Base-by-base conservation (phyloP, 2,888 invertebrate species). In the Phorcus lineatus region DNA sequence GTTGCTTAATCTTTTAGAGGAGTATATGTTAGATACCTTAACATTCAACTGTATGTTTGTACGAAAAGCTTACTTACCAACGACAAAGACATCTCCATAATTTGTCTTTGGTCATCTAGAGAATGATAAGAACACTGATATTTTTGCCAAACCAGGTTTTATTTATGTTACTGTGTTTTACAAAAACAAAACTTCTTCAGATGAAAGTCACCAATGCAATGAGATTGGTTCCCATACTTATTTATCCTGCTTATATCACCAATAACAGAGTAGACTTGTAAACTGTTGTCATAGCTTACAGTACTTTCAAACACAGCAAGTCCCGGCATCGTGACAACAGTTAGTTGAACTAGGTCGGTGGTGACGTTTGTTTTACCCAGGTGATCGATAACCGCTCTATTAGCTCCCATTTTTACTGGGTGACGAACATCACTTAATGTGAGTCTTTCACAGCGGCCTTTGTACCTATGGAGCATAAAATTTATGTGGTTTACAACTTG, bases 261-360 rank as follows among this genome's bases (percentile, higher is more conserved):
- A 57, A 24, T 7, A 1, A 57, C 57, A 22, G 57, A 22, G 24
- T 57, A 57, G 22, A 22, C 22, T 19, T 57, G 19, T 22, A 16
- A 11, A 22, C 57, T 4, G 3, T 57, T 24, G 19, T 57, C 24
- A 77, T 80, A 80, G 9, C 22, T 28, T 0, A 80, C 77, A n/a
- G 80, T 80, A 19, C 76, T 76, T 54, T 80, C 80, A 53, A 80
- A 80, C 19, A 24, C 28, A 7, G 76, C 80, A 16, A 16, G 31
- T 11, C 80, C 80, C 4, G 80, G 80, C 6, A 19, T 19, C 9
- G 77, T 77, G 11, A 19, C 31, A 19, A 80, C 19, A 67, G 66
- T 80, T 16, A 80, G 16, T 17, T 67, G 40, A 53, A 76, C 75
- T 3, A 54, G 24, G 7, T 28, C 80, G 4, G 16, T 80, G 17